These are phyloP conservation scores for Acrossocheilus wenchowensis DNA, from an alignment of 2,797 vertebrate species.

Conservation along the genomic window DNA sequence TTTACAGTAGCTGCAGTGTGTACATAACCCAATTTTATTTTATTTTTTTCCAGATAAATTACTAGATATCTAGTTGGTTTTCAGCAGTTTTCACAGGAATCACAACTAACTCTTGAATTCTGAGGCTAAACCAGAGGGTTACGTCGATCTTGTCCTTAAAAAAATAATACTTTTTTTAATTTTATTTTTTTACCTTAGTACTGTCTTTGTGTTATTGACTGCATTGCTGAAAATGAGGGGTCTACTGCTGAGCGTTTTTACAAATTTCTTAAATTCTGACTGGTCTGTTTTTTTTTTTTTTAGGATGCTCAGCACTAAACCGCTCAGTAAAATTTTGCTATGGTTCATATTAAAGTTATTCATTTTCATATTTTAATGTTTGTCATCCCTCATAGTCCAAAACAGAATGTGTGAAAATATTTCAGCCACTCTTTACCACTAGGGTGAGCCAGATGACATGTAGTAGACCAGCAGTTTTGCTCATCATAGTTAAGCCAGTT, in stretches of 20 bases:
- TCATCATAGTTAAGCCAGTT: conserved; percentile 2
- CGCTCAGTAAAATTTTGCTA: not conserved
- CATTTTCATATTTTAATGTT: conserved; percentile 48
- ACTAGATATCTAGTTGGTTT: not conserved
- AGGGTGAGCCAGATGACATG: conserved; percentile 25
- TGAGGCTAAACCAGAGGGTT: not conserved
- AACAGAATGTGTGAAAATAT: conserved; percentile 4
- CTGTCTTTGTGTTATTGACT: conserved; percentile 26
- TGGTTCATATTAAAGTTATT: conserved; percentile 24
- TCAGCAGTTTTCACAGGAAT: not conserved
- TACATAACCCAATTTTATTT: not conserved
- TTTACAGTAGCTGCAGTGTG: not conserved
- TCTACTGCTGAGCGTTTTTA: conserved; percentile 15
- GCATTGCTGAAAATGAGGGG: conserved; percentile 5
- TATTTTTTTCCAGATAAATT: conserved; percentile 11
- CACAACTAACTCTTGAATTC: not conserved
- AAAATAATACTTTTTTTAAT: no score
- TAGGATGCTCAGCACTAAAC: conserved; percentile 42
- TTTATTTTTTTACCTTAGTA: not conserved
- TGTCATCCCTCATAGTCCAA: conserved; percentile 39
- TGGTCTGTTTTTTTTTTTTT: not conserved
- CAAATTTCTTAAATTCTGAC: not conserved
- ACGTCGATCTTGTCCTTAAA: not conserved
- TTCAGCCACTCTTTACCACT: conserved; percentile 12
- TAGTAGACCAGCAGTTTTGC: not conserved